A percentile compares a stretch with the other conserved stretches of the same genome.
Conservation (phyloP, 2,113 vertebrate genomes). For the Oncorhynchus nerka region DNA sequence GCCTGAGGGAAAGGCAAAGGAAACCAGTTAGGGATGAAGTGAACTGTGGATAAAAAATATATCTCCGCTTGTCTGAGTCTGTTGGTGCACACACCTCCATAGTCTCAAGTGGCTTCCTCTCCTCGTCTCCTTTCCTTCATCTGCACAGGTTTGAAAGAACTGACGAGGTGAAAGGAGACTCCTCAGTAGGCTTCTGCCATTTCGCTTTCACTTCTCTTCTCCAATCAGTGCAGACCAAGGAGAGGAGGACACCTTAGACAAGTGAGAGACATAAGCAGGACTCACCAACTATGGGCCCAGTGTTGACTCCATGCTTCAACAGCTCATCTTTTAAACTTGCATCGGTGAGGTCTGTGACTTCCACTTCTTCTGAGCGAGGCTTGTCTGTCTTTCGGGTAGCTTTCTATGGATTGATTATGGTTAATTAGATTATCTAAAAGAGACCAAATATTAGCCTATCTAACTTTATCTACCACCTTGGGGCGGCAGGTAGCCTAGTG, state of each 20-base stretch:
- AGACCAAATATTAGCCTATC: not conserved
- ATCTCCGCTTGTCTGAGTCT: too few relatives aligned
- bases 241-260: not conserved
- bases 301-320: conserved; percentile 82
- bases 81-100: too few relatives aligned
- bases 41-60: too few relatives aligned
- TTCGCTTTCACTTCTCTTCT: too few relatives aligned
- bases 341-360: conserved; percentile 85
- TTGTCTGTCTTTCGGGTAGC: conserved; percentile 94
- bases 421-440: not conserved
- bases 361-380: conserved; percentile 79
- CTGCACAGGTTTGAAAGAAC: too few relatives aligned
- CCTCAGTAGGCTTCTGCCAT: too few relatives aligned
- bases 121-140: too few relatives aligned
- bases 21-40: not conserved
- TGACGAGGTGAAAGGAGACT: not conserved
- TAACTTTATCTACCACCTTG: not conserved
- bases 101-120: too few relatives aligned
- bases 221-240: not conserved
- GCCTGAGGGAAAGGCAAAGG: conserved; percentile 61
- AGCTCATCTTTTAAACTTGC: conserved; percentile 88
- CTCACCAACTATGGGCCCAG: conserved; percentile 92
- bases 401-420: conserved; percentile 76
- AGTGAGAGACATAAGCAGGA: not conserved
- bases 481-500: too few relatives aligned